phyloP scores from a whole-genome alignment of 2,797 vertebrate genomes.

The Sparidentex hasta region DNA sequence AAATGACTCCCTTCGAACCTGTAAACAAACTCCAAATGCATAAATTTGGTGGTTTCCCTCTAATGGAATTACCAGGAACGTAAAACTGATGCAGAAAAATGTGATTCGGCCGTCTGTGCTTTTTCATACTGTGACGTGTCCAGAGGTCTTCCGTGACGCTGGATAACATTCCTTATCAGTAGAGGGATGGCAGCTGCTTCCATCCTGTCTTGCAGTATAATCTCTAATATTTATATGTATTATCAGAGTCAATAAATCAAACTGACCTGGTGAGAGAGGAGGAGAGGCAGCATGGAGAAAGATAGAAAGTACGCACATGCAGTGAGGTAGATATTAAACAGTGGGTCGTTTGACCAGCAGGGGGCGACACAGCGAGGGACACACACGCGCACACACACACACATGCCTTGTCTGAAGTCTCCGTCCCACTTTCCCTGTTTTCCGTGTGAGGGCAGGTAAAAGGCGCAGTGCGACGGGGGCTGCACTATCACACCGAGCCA shows the following conservation, averaged over 20 bases:
- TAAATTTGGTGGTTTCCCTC: too few relatives aligned
- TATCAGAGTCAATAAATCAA: background rate
- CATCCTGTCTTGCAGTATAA: background rate
- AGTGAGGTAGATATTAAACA: too few relatives aligned
- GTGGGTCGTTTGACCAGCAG: conserved; percentile 36
- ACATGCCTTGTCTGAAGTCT: background rate
- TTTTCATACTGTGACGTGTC: background rate
- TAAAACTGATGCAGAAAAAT: background rate
- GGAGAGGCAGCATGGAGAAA: background rate
- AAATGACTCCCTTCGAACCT: too few relatives aligned
- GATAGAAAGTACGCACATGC: background rate
- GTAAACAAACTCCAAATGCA: too few relatives aligned
- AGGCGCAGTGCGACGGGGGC: conserved; percentile 27
- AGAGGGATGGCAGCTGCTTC: background rate
- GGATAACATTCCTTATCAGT: background rate
- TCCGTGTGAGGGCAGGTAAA: conserved; percentile 17
- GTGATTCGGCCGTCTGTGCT: background rate
- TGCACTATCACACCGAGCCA: conserved; percentile 18
- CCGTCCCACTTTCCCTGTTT: conserved; percentile 3
- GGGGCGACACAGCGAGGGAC: conserved; percentile 19
- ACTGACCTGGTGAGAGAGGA: background rate
- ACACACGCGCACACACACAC: background rate
- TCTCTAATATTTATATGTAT: background rate
- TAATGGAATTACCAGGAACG: too few relatives aligned
- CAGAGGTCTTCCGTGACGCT: background rate